phyloP scores from a whole-genome alignment of 2,888 invertebrate genomes.

The Drosophila neutralis region DNA sequence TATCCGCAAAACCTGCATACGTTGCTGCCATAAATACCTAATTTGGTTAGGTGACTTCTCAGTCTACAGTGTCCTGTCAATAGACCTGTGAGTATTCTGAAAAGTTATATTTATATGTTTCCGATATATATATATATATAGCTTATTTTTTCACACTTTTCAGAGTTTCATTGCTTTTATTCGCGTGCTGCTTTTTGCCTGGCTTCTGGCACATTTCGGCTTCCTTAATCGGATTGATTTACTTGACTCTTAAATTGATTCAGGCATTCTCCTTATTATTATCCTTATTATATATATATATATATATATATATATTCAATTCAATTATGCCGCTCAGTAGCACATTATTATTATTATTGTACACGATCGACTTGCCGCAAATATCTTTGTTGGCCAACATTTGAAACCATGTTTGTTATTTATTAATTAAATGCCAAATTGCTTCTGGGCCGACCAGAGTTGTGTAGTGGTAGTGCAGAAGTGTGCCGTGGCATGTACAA shows the following conservation, averaged over 20 bases:
- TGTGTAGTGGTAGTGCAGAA: background rate
- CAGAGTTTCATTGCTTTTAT: background rate
- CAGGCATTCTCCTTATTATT: too few relatives aligned
- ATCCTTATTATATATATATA: too few relatives aligned
- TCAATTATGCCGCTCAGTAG: background rate
- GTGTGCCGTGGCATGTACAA: slow-evolving; percentile 34
- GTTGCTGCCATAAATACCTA: too few relatives aligned
- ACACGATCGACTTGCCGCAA: background rate
- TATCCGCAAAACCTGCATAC: too few relatives aligned
- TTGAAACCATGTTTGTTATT: slow-evolving; percentile 16
- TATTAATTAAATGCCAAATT: slow-evolving; percentile 40
- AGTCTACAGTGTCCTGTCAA: too few relatives aligned
- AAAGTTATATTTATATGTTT: background rate
- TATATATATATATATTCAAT: background rate
- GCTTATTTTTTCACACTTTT: background rate
- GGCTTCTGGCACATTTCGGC: background rate
- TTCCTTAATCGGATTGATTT: background rate
- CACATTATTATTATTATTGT: background rate
- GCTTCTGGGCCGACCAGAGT: slow-evolving; percentile 10
- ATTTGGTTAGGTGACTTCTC: too few relatives aligned
- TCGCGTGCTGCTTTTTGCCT: background rate
- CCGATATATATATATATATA: background rate
- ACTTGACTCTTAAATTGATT: background rate
- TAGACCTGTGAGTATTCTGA: too few relatives aligned
- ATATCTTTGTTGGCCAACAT: background rate